Conservation (phyloP, 1,140 invertebrate genomes). For the Portunus trituberculatus region DNA sequence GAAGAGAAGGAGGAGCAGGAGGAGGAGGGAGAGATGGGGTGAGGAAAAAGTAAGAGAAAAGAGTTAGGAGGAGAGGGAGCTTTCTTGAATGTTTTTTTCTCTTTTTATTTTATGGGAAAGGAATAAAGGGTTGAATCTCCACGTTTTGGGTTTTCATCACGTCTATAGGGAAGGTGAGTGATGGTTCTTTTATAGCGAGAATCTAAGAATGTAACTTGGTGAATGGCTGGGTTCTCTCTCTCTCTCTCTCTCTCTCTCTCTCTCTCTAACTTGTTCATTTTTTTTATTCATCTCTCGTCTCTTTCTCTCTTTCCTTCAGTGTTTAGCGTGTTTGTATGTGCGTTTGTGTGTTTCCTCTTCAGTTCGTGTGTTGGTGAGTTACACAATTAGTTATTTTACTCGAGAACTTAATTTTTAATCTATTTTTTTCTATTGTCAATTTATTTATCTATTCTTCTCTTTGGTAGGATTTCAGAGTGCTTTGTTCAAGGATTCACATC, state of each 20-base stretch:
- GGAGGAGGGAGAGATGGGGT: not conserved
- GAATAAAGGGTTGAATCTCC: not conserved
- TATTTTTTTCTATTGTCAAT: too few species aligned
- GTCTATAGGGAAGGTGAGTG: not conserved
- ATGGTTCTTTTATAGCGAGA: not conserved
- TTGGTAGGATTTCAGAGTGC: too few species aligned
- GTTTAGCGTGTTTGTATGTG: too few species aligned
- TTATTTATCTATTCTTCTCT: too few species aligned
- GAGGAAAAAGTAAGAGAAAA: not conserved
- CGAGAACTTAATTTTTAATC: too few species aligned
- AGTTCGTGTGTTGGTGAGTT: too few species aligned
- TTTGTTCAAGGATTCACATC: too few species aligned
- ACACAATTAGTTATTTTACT: too few species aligned
- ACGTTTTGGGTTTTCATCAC: not conserved
- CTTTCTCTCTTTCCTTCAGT: not conserved
- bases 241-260: too few species aligned
- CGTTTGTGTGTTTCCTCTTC: too few species aligned
- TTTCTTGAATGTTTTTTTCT: not conserved
- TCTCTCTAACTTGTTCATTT: not conserved
- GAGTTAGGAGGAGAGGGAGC: not conserved
- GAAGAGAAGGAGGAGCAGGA: not conserved
- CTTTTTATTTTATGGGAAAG: not conserved
- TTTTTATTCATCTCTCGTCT: not conserved
- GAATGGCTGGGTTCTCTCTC: not conserved
- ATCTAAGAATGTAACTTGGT: not conserved